These are phyloP conservation scores for Haliaeetus leucogaster DNA, from an alignment of 2,113 vertebrate genomes.

Conservation along the genomic window DNA sequence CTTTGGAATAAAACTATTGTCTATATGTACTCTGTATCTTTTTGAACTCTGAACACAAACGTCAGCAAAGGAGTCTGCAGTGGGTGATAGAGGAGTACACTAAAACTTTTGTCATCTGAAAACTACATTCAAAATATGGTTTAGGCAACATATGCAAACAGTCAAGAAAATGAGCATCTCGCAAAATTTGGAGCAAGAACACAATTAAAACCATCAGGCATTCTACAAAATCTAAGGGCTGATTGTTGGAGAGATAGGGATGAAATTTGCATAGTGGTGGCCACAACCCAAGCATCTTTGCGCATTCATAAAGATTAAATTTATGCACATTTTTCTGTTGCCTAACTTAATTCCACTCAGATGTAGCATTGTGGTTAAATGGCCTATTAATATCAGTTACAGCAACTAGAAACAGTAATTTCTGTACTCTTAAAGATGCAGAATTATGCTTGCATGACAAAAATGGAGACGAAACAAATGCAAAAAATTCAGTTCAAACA, in stretches of 20 bases:
- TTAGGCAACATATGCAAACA: background rate
- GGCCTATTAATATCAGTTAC: background rate
- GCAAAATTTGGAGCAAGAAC: background rate
- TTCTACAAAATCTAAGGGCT: background rate
- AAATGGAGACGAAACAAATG: background rate
- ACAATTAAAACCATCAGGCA: background rate
- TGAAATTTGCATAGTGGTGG: background rate
- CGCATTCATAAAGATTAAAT: background rate
- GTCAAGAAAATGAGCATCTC: background rate
- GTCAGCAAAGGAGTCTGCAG: background rate
- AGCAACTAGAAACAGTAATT: background rate
- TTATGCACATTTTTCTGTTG: background rate
- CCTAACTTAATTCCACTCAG: background rate
- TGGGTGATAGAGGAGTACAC: background rate
- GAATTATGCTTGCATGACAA: background rate
- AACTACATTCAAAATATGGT: background rate
- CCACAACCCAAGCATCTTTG: background rate
- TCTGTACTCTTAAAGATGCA: background rate
- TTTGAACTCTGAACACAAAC: background rate
- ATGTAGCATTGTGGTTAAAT: background rate
- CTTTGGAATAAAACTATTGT: background rate
- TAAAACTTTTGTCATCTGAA: background rate
- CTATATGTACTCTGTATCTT: background rate
- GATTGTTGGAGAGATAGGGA: background rate
- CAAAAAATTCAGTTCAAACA: background rate